Conservation (phyloP, 1,140 invertebrate species). For the Archivesica marissinica region DNA sequence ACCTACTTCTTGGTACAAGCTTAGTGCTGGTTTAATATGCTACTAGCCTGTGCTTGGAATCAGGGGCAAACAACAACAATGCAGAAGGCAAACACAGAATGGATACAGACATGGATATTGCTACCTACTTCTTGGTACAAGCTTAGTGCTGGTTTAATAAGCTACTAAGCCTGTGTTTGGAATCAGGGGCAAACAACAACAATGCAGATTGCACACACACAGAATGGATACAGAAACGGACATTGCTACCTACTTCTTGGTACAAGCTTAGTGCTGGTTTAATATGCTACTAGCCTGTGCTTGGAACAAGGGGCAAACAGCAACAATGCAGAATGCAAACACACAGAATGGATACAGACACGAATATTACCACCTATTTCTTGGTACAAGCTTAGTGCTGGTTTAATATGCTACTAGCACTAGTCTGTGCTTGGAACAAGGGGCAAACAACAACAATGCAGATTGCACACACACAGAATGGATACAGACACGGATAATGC, state of each 20-base stretch:
- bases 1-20: constrained; percentile 7
- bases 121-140: neutral
- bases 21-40: neutral
- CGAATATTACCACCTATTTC: neutral
- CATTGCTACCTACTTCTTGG: neutral
- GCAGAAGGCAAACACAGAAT: too few relatives aligned
- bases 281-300: constrained; percentile 12
- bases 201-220: too few relatives aligned
- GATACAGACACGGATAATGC: neutral
- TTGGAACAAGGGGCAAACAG: neutral
- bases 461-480: too few relatives aligned
- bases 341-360: neutral
- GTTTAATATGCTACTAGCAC: constrained; percentile 4
- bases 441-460: neutral
- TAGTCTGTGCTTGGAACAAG: neutral
- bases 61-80: neutral
- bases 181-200: neutral
- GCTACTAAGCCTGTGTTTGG: constrained; percentile 22
- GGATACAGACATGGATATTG: neutral
- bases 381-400: constrained; percentile 6
- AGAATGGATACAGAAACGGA: neutral
- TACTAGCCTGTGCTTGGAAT: neutral
- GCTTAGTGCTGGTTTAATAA: constrained; percentile 14
- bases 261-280: neutral
- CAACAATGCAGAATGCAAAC: too few relatives aligned